These are phyloP conservation scores for Chelonoidis abingdonii DNA, from an alignment of 2,113 vertebrate genomes.

Conservation along the genomic window DNA sequence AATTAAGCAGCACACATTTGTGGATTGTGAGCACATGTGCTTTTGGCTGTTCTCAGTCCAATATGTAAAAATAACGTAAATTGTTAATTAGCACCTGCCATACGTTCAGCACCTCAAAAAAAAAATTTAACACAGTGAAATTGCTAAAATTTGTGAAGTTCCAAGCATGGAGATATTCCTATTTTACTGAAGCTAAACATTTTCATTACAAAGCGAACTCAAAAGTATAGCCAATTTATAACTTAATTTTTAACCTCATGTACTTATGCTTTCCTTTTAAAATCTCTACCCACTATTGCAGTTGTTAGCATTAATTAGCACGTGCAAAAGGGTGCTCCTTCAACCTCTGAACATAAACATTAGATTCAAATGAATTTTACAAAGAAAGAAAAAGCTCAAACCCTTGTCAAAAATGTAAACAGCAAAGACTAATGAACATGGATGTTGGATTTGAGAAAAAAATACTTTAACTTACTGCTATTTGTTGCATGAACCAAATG, in stretches of 20 bases:
- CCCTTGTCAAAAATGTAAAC: fast-evolving
- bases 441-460: neutral
- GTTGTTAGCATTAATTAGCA: neutral
- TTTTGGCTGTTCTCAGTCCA: neutral
- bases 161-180: neutral
- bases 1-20: neutral
- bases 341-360: neutral
- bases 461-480: neutral
- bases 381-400: neutral
- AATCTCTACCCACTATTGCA: neutral
- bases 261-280: neutral
- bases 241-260: neutral
- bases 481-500: neutral
- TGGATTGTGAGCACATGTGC: neutral
- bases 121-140: neutral
- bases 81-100: neutral
- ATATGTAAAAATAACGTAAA: neutral
- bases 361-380: neutral
- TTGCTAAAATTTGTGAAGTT: neutral
- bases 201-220: neutral
- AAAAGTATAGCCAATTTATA: neutral
- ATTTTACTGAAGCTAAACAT: neutral
- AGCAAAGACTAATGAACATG: neutral
- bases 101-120: neutral
- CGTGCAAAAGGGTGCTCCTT: neutral